These are phyloP conservation scores for Orchestia grillus DNA, from an alignment of 1,140 invertebrate species.

Conservation along the genomic window DNA sequence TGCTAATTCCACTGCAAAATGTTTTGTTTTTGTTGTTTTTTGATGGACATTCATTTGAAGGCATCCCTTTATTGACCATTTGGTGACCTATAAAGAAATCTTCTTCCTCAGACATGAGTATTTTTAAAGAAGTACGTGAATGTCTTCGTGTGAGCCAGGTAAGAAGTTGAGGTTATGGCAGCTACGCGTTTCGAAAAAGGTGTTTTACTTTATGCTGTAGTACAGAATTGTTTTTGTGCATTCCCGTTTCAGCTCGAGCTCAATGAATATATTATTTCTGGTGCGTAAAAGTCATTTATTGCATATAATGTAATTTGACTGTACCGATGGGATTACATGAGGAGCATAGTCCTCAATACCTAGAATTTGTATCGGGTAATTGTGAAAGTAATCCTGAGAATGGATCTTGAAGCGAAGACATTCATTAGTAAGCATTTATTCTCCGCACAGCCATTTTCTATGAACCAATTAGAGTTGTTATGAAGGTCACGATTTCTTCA, in stretches of 20 bases:
- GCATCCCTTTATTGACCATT: background rate
- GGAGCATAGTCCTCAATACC: too few relatives aligned
- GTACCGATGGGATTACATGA: too few relatives aligned
- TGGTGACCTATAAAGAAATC: background rate
- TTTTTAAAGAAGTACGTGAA: background rate
- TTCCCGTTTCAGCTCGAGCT: background rate
- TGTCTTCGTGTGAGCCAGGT: background rate
- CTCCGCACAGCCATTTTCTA: background rate
- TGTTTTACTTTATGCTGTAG: background rate
- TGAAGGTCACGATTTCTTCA: background rate
- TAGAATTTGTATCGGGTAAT: background rate
- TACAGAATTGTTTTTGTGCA: background rate
- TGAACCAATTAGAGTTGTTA: background rate
- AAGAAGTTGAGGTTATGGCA: background rate
- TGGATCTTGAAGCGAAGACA: background rate
- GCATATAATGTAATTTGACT: too few relatives aligned
- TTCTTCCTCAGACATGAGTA: background rate
- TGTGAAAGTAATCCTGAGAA: background rate
- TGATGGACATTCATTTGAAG: too few relatives aligned
- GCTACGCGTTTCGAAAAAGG: background rate
- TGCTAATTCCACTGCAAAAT: background rate
- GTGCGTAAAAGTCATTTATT: too few relatives aligned
- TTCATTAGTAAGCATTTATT: background rate
- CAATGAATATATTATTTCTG: background rate
- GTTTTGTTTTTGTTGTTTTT: background rate